Conservation (phyloP, 2,888 invertebrate species). For the Caenorhabditis sp. region DNA sequence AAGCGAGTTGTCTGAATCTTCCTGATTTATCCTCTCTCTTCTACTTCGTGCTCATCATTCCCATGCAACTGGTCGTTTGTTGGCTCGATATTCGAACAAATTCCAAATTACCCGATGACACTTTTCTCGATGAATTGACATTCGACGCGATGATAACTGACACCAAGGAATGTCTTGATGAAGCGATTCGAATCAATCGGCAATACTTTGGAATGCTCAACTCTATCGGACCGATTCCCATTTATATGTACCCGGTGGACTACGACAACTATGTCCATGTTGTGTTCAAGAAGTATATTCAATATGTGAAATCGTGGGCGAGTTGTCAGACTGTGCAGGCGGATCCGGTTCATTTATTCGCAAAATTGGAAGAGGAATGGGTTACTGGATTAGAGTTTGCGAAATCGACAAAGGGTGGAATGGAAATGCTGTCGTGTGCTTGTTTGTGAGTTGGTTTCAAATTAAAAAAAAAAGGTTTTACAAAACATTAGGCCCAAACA, state of each 20-base stretch:
- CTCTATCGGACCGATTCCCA: conserved; percentile 29
- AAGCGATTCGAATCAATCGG: conserved; percentile 77
- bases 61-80: conserved; percentile 90
- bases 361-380: conserved; percentile 43
- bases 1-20: conserved; percentile 76
- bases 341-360: conserved; percentile 23
- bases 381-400: conserved; percentile 30
- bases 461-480: too few relatives aligned
- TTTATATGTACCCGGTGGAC: conserved; percentile 35
- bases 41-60: conserved; percentile 84
- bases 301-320: conserved; percentile 47
- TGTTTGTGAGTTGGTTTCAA: conserved; percentile 19
- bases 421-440: conserved; percentile 24
- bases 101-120: conserved; percentile 76
- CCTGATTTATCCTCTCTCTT: conserved; percentile 86
- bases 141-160: conserved; percentile 80
- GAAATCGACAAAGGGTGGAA: conserved; percentile 30
- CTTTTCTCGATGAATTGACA: conserved; percentile 56
- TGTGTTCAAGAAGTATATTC: conserved; percentile 48
- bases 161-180: conserved; percentile 85
- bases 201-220: conserved; percentile 31
- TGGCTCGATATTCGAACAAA: conserved; percentile 74
- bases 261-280: conserved; percentile 35
- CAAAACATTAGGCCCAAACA: too few relatives aligned
- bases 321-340: conserved; percentile 25